Base-by-base conservation (phyloP, 2,113 vertebrate genomes). In the Myotis yumanensis region DNA sequence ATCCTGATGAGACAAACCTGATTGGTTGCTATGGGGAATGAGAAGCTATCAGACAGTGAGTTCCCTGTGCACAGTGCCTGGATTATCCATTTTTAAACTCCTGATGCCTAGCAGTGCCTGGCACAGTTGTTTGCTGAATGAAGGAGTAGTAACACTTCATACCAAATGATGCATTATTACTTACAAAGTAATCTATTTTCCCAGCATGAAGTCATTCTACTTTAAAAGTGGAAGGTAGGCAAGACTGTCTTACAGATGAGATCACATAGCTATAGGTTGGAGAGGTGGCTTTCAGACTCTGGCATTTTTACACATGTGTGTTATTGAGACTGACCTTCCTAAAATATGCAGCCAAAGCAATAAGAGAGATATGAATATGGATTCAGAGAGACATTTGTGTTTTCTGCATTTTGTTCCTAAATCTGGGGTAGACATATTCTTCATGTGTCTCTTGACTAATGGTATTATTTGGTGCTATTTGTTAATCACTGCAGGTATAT, bases 201-300 rank as follows among this genome's bases (percentile, higher is more conserved):
- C 86, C 43, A 43, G 14, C 52, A 89, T 94, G 89, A 92, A 86
- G 11, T 82, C 86, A 93, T 85, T 68, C 59, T 64, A 64, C 79
- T 73, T 89, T 66, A 95, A 12, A 48, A 28, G 62, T 94, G 52
- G 66, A 93, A 91, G 66, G 30, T 30, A 91, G 84, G 84, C 68
- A 96, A 91, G 76, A 48, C 90, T 92, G 87, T 75, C 84, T 95
- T 40, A 46, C 28, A 73, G 35, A 91, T 93, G 87, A 96, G 76
- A 48, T 96, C 96, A 96, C 43, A 68, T 2, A 48, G 79, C 52
- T 69, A 18, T 71, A 90, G 81, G 51, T 17, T 54, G 66, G 40
- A 95, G 85, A 81, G 43, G 46, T 77, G 43, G 17, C 16, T 82
- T 86, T 79, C 79, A 79, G 68, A 93, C 14, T 80, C 40, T 48